Base-by-base conservation (phyloP, 2,888 invertebrate species). In the Caenorhabditis drosophilae region DNA sequence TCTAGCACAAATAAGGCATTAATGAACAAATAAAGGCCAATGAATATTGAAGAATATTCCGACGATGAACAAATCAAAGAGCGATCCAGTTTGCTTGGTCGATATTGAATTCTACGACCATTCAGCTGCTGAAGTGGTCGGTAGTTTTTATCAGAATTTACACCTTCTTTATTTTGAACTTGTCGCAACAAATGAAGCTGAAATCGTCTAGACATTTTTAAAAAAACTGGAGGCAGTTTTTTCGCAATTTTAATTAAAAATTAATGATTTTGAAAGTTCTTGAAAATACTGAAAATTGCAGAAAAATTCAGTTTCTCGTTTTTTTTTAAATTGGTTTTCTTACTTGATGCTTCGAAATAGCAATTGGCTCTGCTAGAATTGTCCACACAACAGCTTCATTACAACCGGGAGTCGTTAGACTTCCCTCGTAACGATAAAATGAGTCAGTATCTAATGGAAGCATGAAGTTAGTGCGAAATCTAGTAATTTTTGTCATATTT, bases 321-420 rank as follows among this genome's bases (percentile, higher is more conserved):
- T n/a, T n/a, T n/a, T n/a, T n/a, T n/a, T n/a, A n/a, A n/a, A n/a
- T n/a, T n/a, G n/a, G n/a, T n/a, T n/a, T n/a, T n/a, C n/a, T n/a
- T 27, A 72, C 73, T 62, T 71, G 73, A 25, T 61, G 52, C 27
- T 61, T 61, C 6, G 75, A 73, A 52, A 82, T 73, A 23, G 75
- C 66, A 40, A 81, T 53, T 11, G 83, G 83, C 47, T 84, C 79
- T 15, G 79, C 76, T 9, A 84, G 58, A 4, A 83, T 46, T 1
- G 82, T 81, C 83, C 83, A 83, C 23, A 78, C 53, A 41, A 83
- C 83, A 9, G 75, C 72, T 60, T 83, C 83, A 49, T 57, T 58
- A 61, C 83, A 83, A 20, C 63, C 67, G 2, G 83, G 82, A 23
- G 83, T 83, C 0, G 83, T 84, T 36, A 83, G 56, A 38, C 80